Evolutionary conservation across 2,113 vertebrate genomes (phyloP).

Genomic region (Psittacus erithacus): DNA sequence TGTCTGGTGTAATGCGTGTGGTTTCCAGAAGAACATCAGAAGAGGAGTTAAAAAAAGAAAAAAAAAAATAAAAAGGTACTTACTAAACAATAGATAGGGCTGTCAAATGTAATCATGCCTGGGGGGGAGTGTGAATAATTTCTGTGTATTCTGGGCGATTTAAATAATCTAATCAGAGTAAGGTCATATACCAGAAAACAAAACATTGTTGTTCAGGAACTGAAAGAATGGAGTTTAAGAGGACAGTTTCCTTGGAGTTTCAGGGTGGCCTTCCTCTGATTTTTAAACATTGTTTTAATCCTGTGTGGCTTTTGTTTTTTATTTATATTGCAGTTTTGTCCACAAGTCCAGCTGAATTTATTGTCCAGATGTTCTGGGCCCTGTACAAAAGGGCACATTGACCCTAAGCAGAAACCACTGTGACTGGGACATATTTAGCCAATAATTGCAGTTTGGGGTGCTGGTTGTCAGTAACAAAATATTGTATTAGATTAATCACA

Average conservation of each 20-base stretch:
- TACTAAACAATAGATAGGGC: background rate
- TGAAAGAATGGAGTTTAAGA: background rate
- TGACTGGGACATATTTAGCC: background rate
- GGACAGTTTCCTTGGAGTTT: background rate
- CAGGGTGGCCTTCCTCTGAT: background rate
- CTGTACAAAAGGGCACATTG: background rate
- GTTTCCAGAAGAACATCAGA: background rate
- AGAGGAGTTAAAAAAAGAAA: background rate
- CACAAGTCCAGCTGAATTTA: background rate
- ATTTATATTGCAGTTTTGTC: background rate
- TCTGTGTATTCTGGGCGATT: background rate
- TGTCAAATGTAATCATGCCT: background rate
- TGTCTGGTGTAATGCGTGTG: background rate
- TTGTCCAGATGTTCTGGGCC: background rate
- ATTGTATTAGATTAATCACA: background rate
- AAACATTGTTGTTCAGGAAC: background rate
- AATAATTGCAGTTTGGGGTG: background rate
- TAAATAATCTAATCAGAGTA: slow-evolving; percentile 30
- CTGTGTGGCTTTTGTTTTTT: background rate
- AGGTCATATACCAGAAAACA: background rate
- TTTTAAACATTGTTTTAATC: background rate
- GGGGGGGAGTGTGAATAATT: background rate
- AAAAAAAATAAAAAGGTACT: background rate
- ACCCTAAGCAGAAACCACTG: background rate
- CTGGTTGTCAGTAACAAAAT: background rate